Evolutionary conservation across 1,140 invertebrate genomes (phyloP), one percentile per base, ranked within the genome.

Genomic region (Caenorhabditis briggsae): DNA sequence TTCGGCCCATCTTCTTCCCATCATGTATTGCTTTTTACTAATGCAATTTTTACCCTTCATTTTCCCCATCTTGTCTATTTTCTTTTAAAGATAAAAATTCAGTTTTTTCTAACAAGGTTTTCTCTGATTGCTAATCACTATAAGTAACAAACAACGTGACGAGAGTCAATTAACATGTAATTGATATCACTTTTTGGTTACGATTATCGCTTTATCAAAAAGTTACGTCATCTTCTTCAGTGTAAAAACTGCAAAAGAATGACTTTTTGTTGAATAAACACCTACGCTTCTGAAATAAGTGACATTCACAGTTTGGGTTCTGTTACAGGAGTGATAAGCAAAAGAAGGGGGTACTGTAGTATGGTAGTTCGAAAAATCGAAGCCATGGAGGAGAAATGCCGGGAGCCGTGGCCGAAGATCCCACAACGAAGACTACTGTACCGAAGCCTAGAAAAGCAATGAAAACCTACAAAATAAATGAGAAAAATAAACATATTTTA

Each of bases 161-260:
- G 16, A 46, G 41, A 46, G 3, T 70, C 64, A 70, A 43, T 46
- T n/a, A 70, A 46, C n/a, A 70, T 41, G 6, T 20, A 33, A 33
- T 33, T 70, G 64, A 70, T 70, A 70, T 70, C 64, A 70, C 64
- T 46, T 46, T 46, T 43, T 41, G 9, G 64, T 64, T 25, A 46
- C 9, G 11, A 46, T 70, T 70, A 70, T 46, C 64, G 41, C 64
- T 70, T 70, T 70, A 70, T 70, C 64, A 70, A 8, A 43, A n/a
- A 70, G 46, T 46, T 70, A 70, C 43, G 64, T 43, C 64, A 70
- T 70, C 64, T 46, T 2, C 46, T 70, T 70, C 1, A 70, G 5
- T 46, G 33, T 14, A 46, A 46, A 18, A 46, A 70, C 33, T 46
- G 20, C 1, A 64, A 7, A 64, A 25, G 33, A 33, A 33, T 33